Conservation (phyloP, 1,140 invertebrate genomes). For the Sycophila sp. region DNA sequence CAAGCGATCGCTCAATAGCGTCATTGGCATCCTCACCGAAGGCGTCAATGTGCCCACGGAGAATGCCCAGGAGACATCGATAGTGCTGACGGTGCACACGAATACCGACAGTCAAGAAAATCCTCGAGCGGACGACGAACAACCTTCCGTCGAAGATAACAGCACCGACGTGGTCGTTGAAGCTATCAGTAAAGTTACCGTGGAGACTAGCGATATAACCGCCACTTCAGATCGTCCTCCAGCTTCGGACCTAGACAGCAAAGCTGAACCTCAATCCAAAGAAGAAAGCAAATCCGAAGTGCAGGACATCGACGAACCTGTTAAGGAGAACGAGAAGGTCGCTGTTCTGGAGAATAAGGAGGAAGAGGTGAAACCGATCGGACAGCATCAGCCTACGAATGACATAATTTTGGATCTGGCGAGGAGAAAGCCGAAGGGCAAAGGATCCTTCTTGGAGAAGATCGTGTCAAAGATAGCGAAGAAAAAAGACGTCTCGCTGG, state of each 20-base stretch:
- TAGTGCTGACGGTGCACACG: slow-evolving; percentile 59
- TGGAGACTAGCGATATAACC: not conserved
- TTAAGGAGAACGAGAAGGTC: not conserved
- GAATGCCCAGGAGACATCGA: slow-evolving; percentile 56
- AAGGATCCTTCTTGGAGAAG: slow-evolving; percentile 60
- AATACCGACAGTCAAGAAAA: slow-evolving; percentile 41
- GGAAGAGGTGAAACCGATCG: too few relatives aligned
- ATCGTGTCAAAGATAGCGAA: slow-evolving; percentile 65
- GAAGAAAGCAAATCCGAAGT: not conserved
- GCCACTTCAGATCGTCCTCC: too few relatives aligned
- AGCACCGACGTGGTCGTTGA: slow-evolving; percentile 1
- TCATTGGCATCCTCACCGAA: slow-evolving; percentile 63
- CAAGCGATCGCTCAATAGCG: slow-evolving; percentile 58
- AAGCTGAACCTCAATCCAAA: not conserved
- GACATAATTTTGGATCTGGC: slow-evolving; percentile 63
- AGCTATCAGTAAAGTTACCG: not conserved
- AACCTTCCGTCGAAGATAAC: slow-evolving; percentile 22
- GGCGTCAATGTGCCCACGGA: slow-evolving; percentile 61
- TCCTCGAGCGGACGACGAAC: slow-evolving; percentile 40
- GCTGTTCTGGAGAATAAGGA: not conserved
- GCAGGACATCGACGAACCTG: not conserved
- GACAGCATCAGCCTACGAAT: slow-evolving; percentile 46
- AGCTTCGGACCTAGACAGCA: not conserved
- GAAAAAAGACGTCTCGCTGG: slow-evolving; percentile 56
- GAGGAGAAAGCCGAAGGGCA: slow-evolving; percentile 55